Evolutionary conservation across 2,797 vertebrate species (phyloP).

Genomic region (Danio tinwini): DNA sequence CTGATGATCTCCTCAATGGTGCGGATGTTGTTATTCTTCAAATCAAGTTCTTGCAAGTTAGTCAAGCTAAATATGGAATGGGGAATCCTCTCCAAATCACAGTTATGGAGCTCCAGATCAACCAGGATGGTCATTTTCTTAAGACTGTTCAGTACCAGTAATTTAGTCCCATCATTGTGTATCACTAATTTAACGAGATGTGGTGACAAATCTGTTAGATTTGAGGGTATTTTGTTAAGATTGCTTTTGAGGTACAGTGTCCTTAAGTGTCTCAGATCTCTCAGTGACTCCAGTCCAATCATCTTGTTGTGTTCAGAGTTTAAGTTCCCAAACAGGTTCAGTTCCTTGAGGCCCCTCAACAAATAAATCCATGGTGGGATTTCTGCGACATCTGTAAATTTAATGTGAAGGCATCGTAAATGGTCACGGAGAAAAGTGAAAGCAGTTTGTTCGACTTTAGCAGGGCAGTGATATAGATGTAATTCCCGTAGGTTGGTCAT

Average conservation of each 20-base stretch:
- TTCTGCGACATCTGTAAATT: conserved; percentile 96
- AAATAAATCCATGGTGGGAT: conserved; percentile 96
- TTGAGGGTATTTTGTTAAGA: conserved; percentile 95
- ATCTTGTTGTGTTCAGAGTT: conserved; percentile 98
- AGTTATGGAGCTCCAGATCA: conserved; percentile 92
- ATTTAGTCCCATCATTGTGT: conserved; percentile 95
- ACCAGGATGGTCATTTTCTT: conserved; percentile 96
- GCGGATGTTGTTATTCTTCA: conserved; percentile 94
- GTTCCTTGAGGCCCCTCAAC: conserved; percentile 91
- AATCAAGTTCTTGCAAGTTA: conserved; percentile 94
- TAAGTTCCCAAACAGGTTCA: conserved; percentile 92
- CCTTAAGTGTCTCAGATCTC: conserved; percentile 92
- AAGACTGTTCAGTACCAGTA: conserved; percentile 93
- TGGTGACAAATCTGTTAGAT: conserved; percentile 93
- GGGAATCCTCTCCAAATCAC: conserved; percentile 95
- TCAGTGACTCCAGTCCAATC: conserved; percentile 95
- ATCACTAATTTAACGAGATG: conserved; percentile 92
- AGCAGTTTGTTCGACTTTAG: conserved; percentile 94
- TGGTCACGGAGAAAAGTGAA: conserved; percentile 95
- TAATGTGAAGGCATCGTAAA: conserved; percentile 94
- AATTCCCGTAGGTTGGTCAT: conserved; percentile 95
- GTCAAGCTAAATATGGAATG: conserved; percentile 96
- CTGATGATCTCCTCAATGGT: conserved; percentile 98
- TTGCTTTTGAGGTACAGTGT: conserved; percentile 94
- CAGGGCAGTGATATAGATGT: conserved; percentile 93